Evolutionary conservation across 2,113 vertebrate species (phyloP), one percentile per base, ranked within the genome.

Genomic region (Synodontis membranacea): DNA sequence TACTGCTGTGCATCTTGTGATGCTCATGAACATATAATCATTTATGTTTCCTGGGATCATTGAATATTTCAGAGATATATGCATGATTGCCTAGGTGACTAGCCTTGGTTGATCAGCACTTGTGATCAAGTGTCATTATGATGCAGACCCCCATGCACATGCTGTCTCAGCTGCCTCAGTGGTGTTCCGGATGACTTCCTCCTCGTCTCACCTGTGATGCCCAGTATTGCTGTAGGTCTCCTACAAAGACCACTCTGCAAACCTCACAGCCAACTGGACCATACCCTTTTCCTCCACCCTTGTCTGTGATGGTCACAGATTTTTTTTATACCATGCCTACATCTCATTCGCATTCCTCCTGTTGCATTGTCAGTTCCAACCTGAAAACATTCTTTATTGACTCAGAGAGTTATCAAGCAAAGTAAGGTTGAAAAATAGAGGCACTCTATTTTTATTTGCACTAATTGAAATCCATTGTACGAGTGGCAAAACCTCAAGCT

Each of bases 81-180:
- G n/a, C 3, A 12, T 34, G n/a, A 1, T 34, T 66, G 28, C 28
- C 3, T 31, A 62, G 28, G 28, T 62, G 62, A 66, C 62, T 66
- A 34, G 1, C 62, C 25, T 3, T 66, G 31, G n/a, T 66, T 66
- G 31, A 66, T 31, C 62, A 34, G 31, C 62, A 23, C 1, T 42
- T 23, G 44, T 88, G 86, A 92, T 60, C 7, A 60, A 60, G 11
- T 60, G 25, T 23, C 8, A 60, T 60, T 60, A 60, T 60, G 23
- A 10, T 23, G 28, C 56, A 25, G 25, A 28, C 28, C 19, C 23
- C 54, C 21, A 28, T n/a, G 3, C 10, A 62, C 28, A 62, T n/a
- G 28, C 4, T 62, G 60, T 62, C 60, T 62, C 11, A 62, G 60
- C 2, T 62, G 25, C 60, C 58, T 62, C 25, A 62, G 28, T 10